Evolutionary conservation across 2,888 invertebrate genomes (phyloP).

Genomic region (Eucera pruinosa): DNA sequence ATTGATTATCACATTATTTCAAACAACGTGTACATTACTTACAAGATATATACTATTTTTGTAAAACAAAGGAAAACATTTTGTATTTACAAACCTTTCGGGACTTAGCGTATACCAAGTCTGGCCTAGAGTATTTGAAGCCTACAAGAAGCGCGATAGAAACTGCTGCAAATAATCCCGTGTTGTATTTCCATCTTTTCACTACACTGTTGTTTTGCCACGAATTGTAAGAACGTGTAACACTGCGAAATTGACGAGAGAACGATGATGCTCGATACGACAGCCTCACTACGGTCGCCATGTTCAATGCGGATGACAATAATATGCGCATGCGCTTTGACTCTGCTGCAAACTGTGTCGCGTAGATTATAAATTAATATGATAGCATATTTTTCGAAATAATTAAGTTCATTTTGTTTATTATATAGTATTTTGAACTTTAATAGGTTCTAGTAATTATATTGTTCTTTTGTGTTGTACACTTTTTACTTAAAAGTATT

Average conservation of each 20-base stretch:
- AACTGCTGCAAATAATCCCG: slow-evolving; percentile 82
- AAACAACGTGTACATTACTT: background rate
- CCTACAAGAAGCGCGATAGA: slow-evolving; percentile 84
- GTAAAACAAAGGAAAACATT: background rate
- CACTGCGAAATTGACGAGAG: slow-evolving; percentile 72
- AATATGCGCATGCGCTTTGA: slow-evolving; percentile 84
- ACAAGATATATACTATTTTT: no score
- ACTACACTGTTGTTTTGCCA: slow-evolving; percentile 66
- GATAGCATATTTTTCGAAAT: background rate
- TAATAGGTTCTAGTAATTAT: background rate
- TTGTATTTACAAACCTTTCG: slow-evolving; percentile 83
- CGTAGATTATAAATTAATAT: slow-evolving; percentile 7
- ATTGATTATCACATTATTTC: no score
- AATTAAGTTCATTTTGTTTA: background rate
- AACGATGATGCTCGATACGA: slow-evolving; percentile 72
- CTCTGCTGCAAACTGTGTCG: background rate
- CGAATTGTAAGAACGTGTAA: slow-evolving; percentile 74
- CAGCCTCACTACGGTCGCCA: slow-evolving; percentile 78
- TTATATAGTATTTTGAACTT: background rate
- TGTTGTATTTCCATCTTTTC: slow-evolving; percentile 69
- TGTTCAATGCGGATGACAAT: slow-evolving; percentile 78
- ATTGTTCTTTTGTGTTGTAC: background rate
- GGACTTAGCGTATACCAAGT: slow-evolving; percentile 85
- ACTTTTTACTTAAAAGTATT: background rate
- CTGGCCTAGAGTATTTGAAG: slow-evolving; percentile 83